Evolutionary conservation across 1,140 invertebrate species (phyloP).

Genomic region (Trialeurodes vaporariorum): DNA sequence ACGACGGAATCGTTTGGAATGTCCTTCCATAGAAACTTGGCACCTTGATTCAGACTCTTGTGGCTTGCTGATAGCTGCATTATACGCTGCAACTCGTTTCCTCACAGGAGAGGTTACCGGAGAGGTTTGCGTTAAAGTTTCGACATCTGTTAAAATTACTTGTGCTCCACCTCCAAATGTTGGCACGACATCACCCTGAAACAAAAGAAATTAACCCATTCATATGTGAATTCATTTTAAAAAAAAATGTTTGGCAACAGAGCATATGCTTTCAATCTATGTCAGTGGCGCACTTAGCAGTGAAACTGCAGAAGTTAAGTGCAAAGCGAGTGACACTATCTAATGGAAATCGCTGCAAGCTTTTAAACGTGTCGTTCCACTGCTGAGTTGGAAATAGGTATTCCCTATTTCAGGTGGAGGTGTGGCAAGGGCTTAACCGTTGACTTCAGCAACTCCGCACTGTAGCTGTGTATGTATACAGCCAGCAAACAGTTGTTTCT

Average conservation of each 20-base stretch:
- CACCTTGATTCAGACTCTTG: not conserved
- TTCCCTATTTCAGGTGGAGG: too few species aligned
- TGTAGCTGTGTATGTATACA: too few species aligned
- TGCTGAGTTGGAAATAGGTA: too few species aligned
- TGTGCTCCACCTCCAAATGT: slow-evolving; percentile 87
- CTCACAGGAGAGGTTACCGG: slow-evolving; percentile 38
- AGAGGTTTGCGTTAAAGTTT: slow-evolving; percentile 74
- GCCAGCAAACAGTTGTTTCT: too few species aligned
- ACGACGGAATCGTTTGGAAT: not conserved
- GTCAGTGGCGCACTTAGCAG: too few species aligned
- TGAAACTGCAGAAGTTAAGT: too few species aligned
- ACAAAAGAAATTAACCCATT: slow-evolving; percentile 19
- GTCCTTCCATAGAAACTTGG: not conserved
- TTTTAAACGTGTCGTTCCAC: too few species aligned
- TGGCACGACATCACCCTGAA: slow-evolving; percentile 75
- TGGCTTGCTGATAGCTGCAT: slow-evolving; percentile 8
- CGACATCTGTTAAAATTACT: slow-evolving; percentile 91
- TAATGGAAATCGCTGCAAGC: too few species aligned
- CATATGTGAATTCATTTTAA: not conserved
- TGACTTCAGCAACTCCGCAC: too few species aligned
- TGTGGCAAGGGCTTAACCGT: too few species aligned
- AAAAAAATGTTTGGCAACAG: not conserved
- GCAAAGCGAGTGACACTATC: too few species aligned
- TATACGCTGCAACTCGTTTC: slow-evolving; percentile 15
- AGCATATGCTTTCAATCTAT: too few species aligned